Evolutionary conservation across 23 tunicate genomes (phyloP), one percentile per base, ranked within the genome.

Genomic region (Trididemnum miniatum): DNA sequence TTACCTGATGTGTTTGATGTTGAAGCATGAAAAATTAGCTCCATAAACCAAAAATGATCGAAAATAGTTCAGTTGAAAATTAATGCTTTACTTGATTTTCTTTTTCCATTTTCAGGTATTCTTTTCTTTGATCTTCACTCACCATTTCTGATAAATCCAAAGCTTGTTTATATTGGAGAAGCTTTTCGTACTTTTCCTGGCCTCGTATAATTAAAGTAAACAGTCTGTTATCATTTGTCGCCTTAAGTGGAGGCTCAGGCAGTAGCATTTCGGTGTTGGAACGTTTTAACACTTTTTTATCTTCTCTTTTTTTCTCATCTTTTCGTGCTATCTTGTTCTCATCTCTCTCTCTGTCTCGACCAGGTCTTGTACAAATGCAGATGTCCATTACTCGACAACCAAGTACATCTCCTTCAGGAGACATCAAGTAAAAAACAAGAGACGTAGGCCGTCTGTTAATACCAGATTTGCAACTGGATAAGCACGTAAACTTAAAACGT

Each of bases 331-430:
- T 23, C 20, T 87, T 78, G 20, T 36, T 59, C 39, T 84, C 89
- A 37, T 90, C 86, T 26, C 36, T 44, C 1, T 20, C 40, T 9
- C 86, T 34, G 50, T 90, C 96, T 50, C 96, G 50, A 7, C 89
- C 96, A 0, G 96, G 89, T 4, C 83, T 57, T 0, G 89, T 51
- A 37, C 96, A 85, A 63, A 90, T 74, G 0, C 82, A 74, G 18
- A 85, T 35, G 31, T 85, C 64, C 2, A 85, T 82, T 59, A 35
- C 39, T 0, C 76, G 31, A 24, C 86, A 49, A 5, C 96, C 96
- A 29, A 90, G 39, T 31, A 80, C 49, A 1, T 72, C 79, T 2
- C 96, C 89, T 65, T 31, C 39, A 22, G 35, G 29, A 9, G 75
- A 32, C 49, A 85, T 83, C 24, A 90, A 65, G 20, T 40, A 32